Base-by-base conservation (phyloP, 92 coral and sea anemone species). In the Zoanthus gigantus region DNA sequence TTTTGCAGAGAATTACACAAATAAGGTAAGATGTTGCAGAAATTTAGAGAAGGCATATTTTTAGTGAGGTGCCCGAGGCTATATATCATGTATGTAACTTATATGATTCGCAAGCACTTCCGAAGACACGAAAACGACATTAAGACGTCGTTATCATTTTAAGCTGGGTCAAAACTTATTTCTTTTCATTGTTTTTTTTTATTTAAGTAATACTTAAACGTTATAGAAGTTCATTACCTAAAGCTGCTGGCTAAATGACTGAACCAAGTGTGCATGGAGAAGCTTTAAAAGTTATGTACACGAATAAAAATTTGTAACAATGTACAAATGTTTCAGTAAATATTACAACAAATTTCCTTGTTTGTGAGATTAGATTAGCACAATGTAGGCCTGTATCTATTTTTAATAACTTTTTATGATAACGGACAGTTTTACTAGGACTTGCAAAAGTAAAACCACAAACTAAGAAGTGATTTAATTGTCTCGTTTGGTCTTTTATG, bases 211-310 rank as follows among this genome's bases (percentile, higher is more conserved):
- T 71, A 81, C 58, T 71, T 81, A 48, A 46, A 81, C 18, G 71
- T 66, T 81, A 46, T 67, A 45, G 60, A 74, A 81, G 85, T 66
- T 81, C 75, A 66, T 66, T 81, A 66, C 30, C 66, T 60, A 81
- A 67, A 81, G 61, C 28, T 63, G 16, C 66, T 81, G 66, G 34
- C 42, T 81, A 81, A 58, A 81, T 71, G 23, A 46, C 65, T 46
- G 66, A 66, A 23, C 54, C 30, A 12, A 69, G 30, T 42, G 65
- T 65, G 74, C 44, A 3, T 12, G 15, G 42, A 15, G 61, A 18
- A 10, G 23, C 23, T 9, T 9, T 56, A 54, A 34, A 13, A 81
- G 65, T 44, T 50, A 50, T 50, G 12, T 0, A 11, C 11, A 50
- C 42, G 4, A 37, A 37, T 37, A 37, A 37, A 37, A 2, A 4